Evolutionary conservation across 1,140 invertebrate genomes (phyloP), one percentile per base, ranked within the genome.

Genomic region (Drosophila athabasca): DNA sequence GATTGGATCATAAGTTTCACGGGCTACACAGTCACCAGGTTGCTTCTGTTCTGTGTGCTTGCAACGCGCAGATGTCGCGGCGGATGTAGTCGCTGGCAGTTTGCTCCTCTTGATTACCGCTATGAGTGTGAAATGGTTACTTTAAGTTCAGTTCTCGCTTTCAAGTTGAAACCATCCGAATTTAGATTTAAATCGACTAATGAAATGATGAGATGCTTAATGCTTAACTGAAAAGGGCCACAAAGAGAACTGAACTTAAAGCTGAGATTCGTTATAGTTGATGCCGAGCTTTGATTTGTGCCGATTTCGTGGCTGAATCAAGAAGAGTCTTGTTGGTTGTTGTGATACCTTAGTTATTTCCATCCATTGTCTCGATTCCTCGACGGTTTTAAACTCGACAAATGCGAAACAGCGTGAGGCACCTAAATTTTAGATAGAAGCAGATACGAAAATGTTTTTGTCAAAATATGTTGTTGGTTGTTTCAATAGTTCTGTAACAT

Each of bases 391-490:
- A 96, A 99, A 99, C 94, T 98, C 97, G 93, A 98, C 96, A 95
- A 98, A 98, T 93, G 97, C 97, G 94, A 98, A 97, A 93, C 96
- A 96, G 92, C 96, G 94, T 92, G 96, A 96, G 92, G 95, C 94
- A 94, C 96, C 96, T 96, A 95, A 94, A 94, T 93, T 90, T 85
- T 79, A 87, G 85, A 90, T 90, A 93, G 93, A 94, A 93, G 93
- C 85, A 91, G 90, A 91, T 90, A 91, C 90, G 11, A 91, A 91
- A 91, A 90, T 78, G 78, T 80, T 89, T 88, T 90, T 79, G 88
- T 90, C 79, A 90, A 90, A 91, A 89, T 69, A 84, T 88, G 67
- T 83, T 88, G 70, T 83, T 80, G 62, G 69, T 79, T 84, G 62
- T 79, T 73, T 81, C 64, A 60, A 77, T 79, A 73, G 73, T 69